phyloP scores from a whole-genome alignment of 2,797 vertebrate genomes.

The Sparidentex hasta region DNA sequence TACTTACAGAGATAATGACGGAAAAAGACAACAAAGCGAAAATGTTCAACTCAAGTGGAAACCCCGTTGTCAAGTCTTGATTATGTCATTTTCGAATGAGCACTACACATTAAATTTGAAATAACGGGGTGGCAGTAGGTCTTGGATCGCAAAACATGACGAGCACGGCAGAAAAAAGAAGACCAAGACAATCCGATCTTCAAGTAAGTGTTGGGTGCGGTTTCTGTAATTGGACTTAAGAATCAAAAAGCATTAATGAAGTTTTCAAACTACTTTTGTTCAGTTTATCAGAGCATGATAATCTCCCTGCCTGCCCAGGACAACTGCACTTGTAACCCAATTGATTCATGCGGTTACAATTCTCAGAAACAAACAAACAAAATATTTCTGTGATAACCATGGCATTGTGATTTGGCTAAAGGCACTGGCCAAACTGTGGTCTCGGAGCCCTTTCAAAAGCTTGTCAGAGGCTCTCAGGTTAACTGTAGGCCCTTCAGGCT shows the following conservation, averaged over 20 bases:
- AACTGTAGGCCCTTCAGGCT: background rate
- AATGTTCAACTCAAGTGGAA: slow-evolving; percentile 70
- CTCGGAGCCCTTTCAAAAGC: background rate
- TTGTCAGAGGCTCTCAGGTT: background rate
- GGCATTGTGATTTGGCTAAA: background rate
- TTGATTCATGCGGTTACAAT: background rate
- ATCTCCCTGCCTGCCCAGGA: background rate
- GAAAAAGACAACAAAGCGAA: slow-evolving; percentile 77
- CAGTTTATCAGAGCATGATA: background rate
- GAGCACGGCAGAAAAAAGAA: slow-evolving; percentile 14
- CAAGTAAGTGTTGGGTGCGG: background rate
- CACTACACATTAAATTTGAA: slow-evolving; percentile 16
- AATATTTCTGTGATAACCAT: background rate
- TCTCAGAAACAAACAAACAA: background rate
- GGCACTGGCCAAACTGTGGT: background rate
- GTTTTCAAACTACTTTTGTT: background rate
- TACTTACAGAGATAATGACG: slow-evolving; percentile 78
- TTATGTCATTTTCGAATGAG: slow-evolving; percentile 61
- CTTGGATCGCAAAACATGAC: slow-evolving; percentile 12
- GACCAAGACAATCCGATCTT: background rate
- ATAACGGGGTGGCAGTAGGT: slow-evolving; percentile 16
- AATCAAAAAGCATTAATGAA: background rate
- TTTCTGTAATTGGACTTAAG: background rate
- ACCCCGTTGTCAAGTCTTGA: slow-evolving; percentile 58
- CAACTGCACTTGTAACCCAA: background rate